Conservation (phyloP, 2,888 invertebrate species). For the Trissolcus japonicus region DNA sequence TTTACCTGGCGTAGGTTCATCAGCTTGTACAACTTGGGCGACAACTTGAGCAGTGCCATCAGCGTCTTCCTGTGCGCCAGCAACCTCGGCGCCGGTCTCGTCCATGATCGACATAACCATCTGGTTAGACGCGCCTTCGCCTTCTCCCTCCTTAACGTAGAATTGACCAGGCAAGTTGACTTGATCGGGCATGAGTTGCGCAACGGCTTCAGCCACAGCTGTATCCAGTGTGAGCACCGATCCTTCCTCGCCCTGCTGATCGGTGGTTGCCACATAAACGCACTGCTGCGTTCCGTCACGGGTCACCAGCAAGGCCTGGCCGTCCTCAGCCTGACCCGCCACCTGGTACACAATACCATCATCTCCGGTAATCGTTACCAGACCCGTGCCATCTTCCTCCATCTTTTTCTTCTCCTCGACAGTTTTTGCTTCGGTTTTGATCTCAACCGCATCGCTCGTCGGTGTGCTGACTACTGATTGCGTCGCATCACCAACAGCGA, state of each 20-base stretch:
- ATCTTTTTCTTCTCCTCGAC: slow-evolving; percentile 79
- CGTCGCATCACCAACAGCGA: slow-evolving; percentile 52
- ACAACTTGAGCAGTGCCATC: slow-evolving; percentile 84
- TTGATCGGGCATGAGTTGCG: slow-evolving; percentile 79
- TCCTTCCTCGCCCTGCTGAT: slow-evolving; percentile 78
- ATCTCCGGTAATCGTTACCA: slow-evolving; percentile 88
- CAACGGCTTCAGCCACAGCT: slow-evolving; percentile 77
- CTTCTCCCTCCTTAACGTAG: slow-evolving; percentile 75
- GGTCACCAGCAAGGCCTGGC: slow-evolving; percentile 85
- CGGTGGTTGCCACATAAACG: slow-evolving; percentile 79
- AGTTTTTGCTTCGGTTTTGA: slow-evolving; percentile 77
- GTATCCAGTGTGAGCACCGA: slow-evolving; percentile 79
- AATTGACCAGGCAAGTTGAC: slow-evolving; percentile 73
- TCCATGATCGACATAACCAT: slow-evolving; percentile 78
- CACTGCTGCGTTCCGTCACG: slow-evolving; percentile 87
- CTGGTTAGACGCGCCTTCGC: slow-evolving; percentile 67
- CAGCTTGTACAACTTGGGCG: slow-evolving; percentile 90
- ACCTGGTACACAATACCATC: slow-evolving; percentile 90
- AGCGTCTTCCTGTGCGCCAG: slow-evolving; percentile 74
- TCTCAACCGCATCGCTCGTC: slow-evolving; percentile 57
- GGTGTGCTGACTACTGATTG: slow-evolving; percentile 47
- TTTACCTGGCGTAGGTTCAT: slow-evolving; percentile 89
- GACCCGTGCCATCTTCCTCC: slow-evolving; percentile 77
- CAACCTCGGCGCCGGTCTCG: slow-evolving; percentile 71
- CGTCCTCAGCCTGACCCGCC: slow-evolving; percentile 87